Evolutionary conservation across 2,797 vertebrate species (phyloP), one percentile per base, ranked within the genome.

Genomic region (Centropyge bicolor): DNA sequence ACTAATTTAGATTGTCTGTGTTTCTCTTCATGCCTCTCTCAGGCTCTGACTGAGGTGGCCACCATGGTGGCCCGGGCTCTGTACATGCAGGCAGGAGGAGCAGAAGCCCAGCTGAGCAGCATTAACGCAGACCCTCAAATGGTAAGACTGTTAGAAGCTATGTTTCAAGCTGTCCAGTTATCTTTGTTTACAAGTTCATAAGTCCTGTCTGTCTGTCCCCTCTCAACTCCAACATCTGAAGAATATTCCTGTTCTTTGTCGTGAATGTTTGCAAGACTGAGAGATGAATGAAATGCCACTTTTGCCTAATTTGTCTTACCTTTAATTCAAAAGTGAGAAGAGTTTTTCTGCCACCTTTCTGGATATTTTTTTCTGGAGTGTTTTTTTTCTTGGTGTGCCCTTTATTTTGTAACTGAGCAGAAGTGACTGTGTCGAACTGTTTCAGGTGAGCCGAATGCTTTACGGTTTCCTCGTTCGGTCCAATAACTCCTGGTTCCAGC

Each of bases 401-500:
- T 45, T 64, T 12, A 10, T 59, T 59, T 49, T 17, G 9, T 0
- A 41, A n/a, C 6, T 51, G 11, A 84, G 12, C 24, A 27, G 11
- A 54, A 16, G 5, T 63, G 27, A 69, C 7, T 24, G 0, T 77
- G 8, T 75, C 11, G 56, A 41, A 12, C 51, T 70, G 3, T 60
- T 38, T 52, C 93, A 99, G 98, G 96, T 99, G 36, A 91, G 95
- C 1, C 95, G 93, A 57, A 88, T 99, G 94, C 93, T 99, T 0
- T 99, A 97, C 6, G 94, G 97, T 0, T 98, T 99, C 88, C 87
- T 98, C 3, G 80, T 98, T 12, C 93, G 87, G 84, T 94, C 96
- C 45, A 98, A 99, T 83, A 99, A 99, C 81, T 96, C 96, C 54
- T 99, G 97, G 97, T 96, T 98, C 80, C 96, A 97, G 86, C 94